phyloP scores from a whole-genome alignment of 1,140 invertebrate species.

The Bombus confusus region DNA sequence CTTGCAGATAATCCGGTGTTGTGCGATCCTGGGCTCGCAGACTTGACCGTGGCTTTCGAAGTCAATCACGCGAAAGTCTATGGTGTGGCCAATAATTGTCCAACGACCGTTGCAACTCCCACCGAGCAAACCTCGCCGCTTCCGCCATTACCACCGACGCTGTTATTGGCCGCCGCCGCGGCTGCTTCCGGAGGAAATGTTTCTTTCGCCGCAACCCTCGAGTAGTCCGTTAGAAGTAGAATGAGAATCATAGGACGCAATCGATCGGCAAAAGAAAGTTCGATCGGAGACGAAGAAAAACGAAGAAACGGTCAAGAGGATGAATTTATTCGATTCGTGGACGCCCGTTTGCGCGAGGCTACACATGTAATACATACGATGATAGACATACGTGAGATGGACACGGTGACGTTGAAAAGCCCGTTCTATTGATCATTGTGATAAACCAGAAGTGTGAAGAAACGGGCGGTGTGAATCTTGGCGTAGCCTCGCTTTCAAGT shows the following conservation, averaged over 20 bases:
- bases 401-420: not conserved
- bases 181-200: constrained; percentile 77
- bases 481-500: constrained; percentile 4
- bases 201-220: constrained; percentile 80
- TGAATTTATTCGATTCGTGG: not conserved
- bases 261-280: constrained; percentile 9
- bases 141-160: constrained; percentile 73
- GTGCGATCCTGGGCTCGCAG: constrained; percentile 87
- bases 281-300: not conserved
- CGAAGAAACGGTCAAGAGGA: not conserved
- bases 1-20: constrained; percentile 89
- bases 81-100: constrained; percentile 82
- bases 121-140: constrained; percentile 54
- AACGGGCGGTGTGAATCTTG: not conserved
- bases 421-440: not conserved
- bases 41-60: constrained; percentile 86
- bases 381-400: not conserved
- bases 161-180: constrained; percentile 73
- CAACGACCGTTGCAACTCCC: constrained; percentile 70
- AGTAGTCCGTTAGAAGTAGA: constrained; percentile 59
- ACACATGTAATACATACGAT: not conserved
- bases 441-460: constrained; percentile 4
- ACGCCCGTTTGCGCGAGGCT: not conserved
- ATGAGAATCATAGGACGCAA: not conserved
- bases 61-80: constrained; percentile 87